Evolutionary conservation across 2,888 invertebrate species (phyloP), one percentile per base, ranked within the genome.

Genomic region (Acleris holmiana): DNA sequence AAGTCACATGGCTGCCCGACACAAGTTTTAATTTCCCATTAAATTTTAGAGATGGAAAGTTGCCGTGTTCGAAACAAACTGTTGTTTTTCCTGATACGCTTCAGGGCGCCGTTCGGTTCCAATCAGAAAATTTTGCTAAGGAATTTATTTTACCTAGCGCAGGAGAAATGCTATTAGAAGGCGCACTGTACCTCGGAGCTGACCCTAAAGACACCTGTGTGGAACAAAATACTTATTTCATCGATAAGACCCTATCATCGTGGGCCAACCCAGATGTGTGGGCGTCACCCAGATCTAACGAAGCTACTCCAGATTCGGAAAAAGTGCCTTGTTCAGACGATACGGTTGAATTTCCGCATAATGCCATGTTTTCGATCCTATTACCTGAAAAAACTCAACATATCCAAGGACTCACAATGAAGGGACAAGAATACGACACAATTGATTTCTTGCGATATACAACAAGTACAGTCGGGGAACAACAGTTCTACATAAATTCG

Each of bases 221-320:
- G 47, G 76, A 80, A 51, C 80, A 81, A 0, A 83, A 84, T 48
- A 73, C 81, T 2, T 83, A 84, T 68, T 90, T 85, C 60, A 67
- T 82, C 41, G 86, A 88, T 41, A 85, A 81, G 54, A 74, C 82
- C 0, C 69, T 73, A 3, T 80, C 82, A 2, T 74, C 82, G 1
- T 92, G 93, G 93, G 72, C 74, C 1, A 82, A 90, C 72, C 84
- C 90, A 0, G 84, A 85, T 50, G 89, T 85, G 15, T 94, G 93
- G 93, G 81, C 76, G 17, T 88, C 88, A 0, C 68, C 82, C 1
- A 82, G 74, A 50, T 88, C 88, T 55, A 93, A 88, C 65, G 81
- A 85, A 67, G 93, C 93, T 1, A 87, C 93, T 5, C 93, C 93
- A 0, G 91, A 93, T 69, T 77, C 86, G 0, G 93, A 93, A 67